Evolutionary conservation across 2,888 invertebrate genomes (phyloP).

Genomic region (Pristionchus japonicus): DNA sequence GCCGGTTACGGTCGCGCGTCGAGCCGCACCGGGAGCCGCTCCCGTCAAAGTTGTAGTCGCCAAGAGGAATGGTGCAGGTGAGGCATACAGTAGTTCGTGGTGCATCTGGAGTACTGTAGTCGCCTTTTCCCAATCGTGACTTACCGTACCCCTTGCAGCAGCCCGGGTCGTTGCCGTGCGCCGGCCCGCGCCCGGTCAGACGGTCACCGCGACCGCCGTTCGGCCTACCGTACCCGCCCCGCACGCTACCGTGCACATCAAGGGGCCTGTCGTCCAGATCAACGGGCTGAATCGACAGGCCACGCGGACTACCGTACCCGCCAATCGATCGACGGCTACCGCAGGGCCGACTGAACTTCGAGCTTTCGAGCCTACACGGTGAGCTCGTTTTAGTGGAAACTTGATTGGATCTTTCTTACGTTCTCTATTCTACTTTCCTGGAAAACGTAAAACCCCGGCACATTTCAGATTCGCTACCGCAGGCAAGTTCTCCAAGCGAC

Average conservation of each 20-base stretch:
- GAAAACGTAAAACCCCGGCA: no score
- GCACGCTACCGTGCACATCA: not conserved
- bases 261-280: no score
- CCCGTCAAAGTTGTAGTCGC: constrained; percentile 1
- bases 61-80: constrained; percentile 11
- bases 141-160: not conserved
- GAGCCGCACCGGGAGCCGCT: not conserved
- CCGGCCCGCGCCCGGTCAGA: not conserved
- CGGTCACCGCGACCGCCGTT: no score
- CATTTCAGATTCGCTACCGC: not conserved
- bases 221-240: not conserved
- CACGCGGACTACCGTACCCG: not conserved
- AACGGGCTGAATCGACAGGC: no score
- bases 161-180: not conserved
- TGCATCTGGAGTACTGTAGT: no score
- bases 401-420: no score
- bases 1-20: not conserved
- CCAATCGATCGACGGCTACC: not conserved
- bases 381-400: no score
- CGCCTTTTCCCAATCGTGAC: not conserved
- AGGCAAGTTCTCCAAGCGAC: not conserved
- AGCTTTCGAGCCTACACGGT: no score
- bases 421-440: no score
- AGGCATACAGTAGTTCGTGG: no score
- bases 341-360: not conserved